Base-by-base conservation (phyloP, 2,113 vertebrate species). In the Melanerpes formicivorus region DNA sequence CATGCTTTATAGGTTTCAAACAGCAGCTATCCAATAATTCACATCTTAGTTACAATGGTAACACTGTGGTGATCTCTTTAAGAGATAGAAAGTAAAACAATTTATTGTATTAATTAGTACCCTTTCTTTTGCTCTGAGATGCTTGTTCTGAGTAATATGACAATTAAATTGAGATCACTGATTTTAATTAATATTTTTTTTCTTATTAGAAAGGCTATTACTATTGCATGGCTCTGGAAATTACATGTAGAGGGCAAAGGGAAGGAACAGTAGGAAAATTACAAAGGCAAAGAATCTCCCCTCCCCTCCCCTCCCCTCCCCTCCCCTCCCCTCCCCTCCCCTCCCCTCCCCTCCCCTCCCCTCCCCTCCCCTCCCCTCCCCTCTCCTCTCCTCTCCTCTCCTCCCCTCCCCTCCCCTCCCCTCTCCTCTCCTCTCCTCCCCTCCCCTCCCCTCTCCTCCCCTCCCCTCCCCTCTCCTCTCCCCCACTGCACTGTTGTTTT, bases 111-210 rank as follows among this genome's bases (percentile, higher is more conserved):
- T 91, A 80, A 91, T 92, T 80, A 94, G 21, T 52, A 82, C 74
- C 46, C 80, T 77, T 84, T 54, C 42, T 70, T 81, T 75, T 70
- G 70, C 46, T 76, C 30, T 14, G 32, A 84, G 58, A 80, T 60
- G 25, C 64, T 92, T 83, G 42, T 83, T 90, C 32, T 50, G 46
- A 88, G 42, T 30, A 93, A 83, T 62, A 69, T 64, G 69, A 86
- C 83, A 87, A 70, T 29, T 77, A 84, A 90, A 95, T 77, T 86
- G 76, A 75, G 60, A 95, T 88, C 37, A 90, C 80, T 75, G 69
- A 88, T 91, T 93, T 88, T 90, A 92, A 70, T 86, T 86, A 96
- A 73, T 80, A 86, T 93, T 88, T 80, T 70, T 71, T 70, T 72
- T 87, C 71, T 76, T 88, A 52, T 37, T 32, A 86, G 63, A 77